Percentiles rank a stretch among this genome's conserved stretches.
Conservation (phyloP, 1,140 invertebrate genomes). For the Bombus impatiens region DNA sequence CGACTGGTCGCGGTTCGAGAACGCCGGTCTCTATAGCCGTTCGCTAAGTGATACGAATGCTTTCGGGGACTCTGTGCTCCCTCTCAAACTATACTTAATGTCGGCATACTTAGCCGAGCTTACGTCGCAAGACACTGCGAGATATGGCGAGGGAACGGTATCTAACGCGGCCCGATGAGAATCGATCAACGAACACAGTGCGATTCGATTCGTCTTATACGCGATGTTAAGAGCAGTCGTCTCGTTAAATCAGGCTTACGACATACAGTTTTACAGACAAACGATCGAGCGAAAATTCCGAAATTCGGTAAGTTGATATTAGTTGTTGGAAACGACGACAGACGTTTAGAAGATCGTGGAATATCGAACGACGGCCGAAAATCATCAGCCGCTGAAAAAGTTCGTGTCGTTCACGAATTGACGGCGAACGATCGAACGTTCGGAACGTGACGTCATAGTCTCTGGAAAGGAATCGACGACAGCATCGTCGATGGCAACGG, state of each 20-base stretch:
- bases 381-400: too few species aligned
- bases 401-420: too few species aligned
- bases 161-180: neutral
- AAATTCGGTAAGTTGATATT: accelerated
- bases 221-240: neutral
- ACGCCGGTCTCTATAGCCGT: neutral
- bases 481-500: neutral
- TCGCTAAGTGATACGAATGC: conserved; percentile 79
- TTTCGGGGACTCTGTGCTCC: conserved; percentile 64
- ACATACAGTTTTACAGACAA: too few species aligned
- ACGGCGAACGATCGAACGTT: neutral
- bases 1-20: conserved; percentile 4
- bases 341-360: too few species aligned
- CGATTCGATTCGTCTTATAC: neutral
- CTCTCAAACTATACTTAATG: conserved; percentile 79
- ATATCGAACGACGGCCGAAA: too few species aligned
- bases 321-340: too few species aligned
- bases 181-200: neutral
- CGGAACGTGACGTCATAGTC: neutral
- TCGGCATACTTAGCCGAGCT: conserved; percentile 60
- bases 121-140: neutral
- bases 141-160: conserved; percentile 14
- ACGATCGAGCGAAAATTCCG: too few species aligned
- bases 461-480: conserved; percentile 17
- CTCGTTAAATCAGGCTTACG: too few species aligned